Percentiles rank a stretch among this genome's conserved stretches.
These are phyloP conservation scores for Hemiscyllium ocellatum DNA, from an alignment of 2,113 vertebrate genomes.

Conservation along the genomic window DNA sequence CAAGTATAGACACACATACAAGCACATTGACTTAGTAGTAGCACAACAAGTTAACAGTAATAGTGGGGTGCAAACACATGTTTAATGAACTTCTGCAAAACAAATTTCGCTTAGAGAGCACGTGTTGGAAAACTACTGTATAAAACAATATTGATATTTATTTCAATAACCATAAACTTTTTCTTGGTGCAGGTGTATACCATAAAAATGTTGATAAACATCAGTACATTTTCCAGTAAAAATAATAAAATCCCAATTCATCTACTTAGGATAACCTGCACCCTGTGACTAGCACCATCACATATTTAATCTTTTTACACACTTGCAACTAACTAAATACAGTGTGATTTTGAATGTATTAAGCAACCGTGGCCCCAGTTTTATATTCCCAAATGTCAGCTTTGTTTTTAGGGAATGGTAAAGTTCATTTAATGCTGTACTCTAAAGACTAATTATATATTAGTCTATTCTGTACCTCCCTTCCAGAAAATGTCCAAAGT, in stretches of 20 bases:
- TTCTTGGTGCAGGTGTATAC: not conserved
- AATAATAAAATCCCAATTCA: not conserved
- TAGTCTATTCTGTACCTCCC: not conserved
- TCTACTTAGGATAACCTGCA: not conserved
- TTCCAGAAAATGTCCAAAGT: not conserved
- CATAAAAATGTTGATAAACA: not conserved
- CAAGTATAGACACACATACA: not conserved
- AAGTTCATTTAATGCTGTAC: not conserved
- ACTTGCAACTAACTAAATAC: not conserved
- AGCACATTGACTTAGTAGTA: not conserved
- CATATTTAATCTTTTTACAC: not conserved
- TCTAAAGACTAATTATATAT: not conserved
- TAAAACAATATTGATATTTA: not conserved
- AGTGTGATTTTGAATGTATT: not conserved
- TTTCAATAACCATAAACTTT: not conserved
- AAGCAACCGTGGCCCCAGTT: not conserved
- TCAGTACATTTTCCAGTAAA: not conserved
- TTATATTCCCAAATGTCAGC: not conserved
- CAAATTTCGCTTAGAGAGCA: not conserved
- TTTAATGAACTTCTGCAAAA: not conserved
- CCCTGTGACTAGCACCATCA: not conserved
- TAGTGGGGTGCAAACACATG: too few relatives aligned
- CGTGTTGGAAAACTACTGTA: not conserved
- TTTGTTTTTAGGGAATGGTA: not conserved
- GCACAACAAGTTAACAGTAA: not conserved